These are phyloP conservation scores for Corydoras sp. DNA, from an alignment of 2,113 vertebrate genomes.

Conservation along the genomic window DNA sequence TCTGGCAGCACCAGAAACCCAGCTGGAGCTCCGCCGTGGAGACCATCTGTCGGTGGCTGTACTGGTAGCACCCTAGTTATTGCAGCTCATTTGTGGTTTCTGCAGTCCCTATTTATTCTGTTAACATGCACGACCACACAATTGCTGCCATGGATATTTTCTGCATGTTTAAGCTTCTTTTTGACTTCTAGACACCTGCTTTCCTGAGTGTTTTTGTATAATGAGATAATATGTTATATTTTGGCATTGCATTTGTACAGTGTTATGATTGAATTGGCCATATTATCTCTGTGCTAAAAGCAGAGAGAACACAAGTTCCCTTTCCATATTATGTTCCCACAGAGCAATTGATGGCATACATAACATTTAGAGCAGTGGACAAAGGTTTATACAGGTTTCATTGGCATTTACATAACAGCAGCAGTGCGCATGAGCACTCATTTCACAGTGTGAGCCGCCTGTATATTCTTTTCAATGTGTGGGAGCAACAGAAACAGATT, in stretches of 20 bases:
- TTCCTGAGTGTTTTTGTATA: no score
- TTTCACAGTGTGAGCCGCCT: neutral
- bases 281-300: no score
- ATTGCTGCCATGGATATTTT: conserved; percentile 19
- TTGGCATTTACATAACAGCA: conserved; percentile 23
- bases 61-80: conserved; percentile 30
- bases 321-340: neutral
- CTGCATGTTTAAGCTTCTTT: conserved; percentile 4
- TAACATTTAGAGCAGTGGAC: conserved; percentile 2
- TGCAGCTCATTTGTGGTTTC: conserved; percentile 47
- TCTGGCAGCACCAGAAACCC: conserved; percentile 21
- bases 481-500: neutral
- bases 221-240: neutral
- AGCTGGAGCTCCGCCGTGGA: conserved; percentile 29
- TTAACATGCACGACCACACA: conserved; percentile 12
- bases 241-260: no score
- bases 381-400: conserved; percentile 10
- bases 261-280: no score
- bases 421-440: neutral
- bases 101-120: conserved; percentile 21
- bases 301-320: neutral
- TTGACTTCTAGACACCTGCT: neutral
- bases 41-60: conserved; percentile 37
- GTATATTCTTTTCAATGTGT: conserved; percentile 2
- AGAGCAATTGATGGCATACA: conserved; percentile 12